Evolutionary conservation across 2,888 invertebrate genomes (phyloP), one percentile per base, ranked within the genome.

Genomic region (Amiota mariae): DNA sequence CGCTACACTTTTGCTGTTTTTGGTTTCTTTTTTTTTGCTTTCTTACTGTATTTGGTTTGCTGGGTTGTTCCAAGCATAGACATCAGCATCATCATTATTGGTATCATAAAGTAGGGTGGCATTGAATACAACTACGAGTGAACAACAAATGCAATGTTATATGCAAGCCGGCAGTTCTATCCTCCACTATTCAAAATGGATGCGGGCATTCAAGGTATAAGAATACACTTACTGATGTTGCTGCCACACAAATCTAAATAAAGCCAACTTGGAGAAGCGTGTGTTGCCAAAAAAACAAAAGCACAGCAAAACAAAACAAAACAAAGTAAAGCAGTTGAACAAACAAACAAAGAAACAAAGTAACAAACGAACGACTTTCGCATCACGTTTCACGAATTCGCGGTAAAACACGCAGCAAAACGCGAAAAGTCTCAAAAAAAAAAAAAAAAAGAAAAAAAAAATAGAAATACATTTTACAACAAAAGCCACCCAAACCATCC

Each of bases 331-430:
- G 24, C 72, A 71, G 77, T 73, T 75, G 75, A 15, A 61, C 18
- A 46, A 61, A 63, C 18, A 51, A 63, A 12, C n/a, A 61, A 63
- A 63, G 61, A 72, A 72, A 68, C 61, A 54, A 11, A 18, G 76
- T 68, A 66, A 76, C 72, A 71, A 76, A 79, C 72, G 79, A 80
- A 80, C 85, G 84, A 85, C 86, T 83, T 82, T 80, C 82, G 86
- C 83, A 85, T 84, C 84, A 84, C 84, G 86, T 84, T 84, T 84
- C 84, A 84, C 84, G 84, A 84, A 85, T 85, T 84, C 86, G 82
- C 85, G 82, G 83, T 84, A 82, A 80, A 83, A 83, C 71, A 71
- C 61, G 68, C 51, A 51, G 71, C 51, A 47, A 15, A 13, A 20
- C 20, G 54, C 20, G 54, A 18, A 54, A 54, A 54, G 24, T n/a